These are phyloP conservation scores for Heterodera filipjevi DNA, from an alignment of 2,888 invertebrate genomes.

Conservation along the genomic window DNA sequence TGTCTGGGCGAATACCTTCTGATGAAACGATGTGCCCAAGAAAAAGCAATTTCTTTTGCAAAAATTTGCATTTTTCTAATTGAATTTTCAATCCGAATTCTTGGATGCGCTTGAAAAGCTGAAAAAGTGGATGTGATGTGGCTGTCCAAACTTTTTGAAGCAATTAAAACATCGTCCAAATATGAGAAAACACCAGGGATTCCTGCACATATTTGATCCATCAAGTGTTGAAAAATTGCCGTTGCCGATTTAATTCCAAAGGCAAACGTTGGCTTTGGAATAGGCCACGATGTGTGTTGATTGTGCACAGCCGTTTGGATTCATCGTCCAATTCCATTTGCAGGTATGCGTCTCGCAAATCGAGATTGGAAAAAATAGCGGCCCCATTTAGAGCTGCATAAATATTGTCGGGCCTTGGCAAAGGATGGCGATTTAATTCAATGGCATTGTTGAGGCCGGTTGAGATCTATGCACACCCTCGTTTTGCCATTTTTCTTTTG, in stretches of 20 bases:
- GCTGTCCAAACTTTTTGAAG: constrained; percentile 26
- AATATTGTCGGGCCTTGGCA: constrained; percentile 48
- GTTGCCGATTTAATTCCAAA: constrained; percentile 50
- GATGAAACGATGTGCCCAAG: constrained; percentile 40
- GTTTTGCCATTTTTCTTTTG: constrained; percentile 40
- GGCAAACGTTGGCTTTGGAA: constrained; percentile 46
- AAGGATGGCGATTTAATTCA: constrained; percentile 44
- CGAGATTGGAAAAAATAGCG: constrained; percentile 43
- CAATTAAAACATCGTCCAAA: constrained; percentile 43
- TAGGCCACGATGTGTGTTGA: constrained; percentile 52
- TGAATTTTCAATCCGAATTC: constrained; percentile 37
- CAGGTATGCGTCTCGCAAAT: constrained; percentile 48
- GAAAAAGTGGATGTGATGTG: constrained; percentile 31
- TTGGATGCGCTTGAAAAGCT: constrained; percentile 27
- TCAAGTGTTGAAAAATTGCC: constrained; percentile 46
- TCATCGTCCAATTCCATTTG: constrained; percentile 46
- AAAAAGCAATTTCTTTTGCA: constrained; percentile 6
- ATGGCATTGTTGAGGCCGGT: constrained; percentile 43
- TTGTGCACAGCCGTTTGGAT: constrained; percentile 30
- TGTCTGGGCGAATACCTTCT: constrained; percentile 42
- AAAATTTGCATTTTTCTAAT: constrained; percentile 35
- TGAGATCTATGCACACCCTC: constrained; percentile 43
- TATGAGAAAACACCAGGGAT: constrained; percentile 39
- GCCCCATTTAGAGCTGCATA: constrained; percentile 43
- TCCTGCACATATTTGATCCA: constrained; percentile 45